Evolutionary conservation across 2,113 vertebrate genomes (phyloP).

Genomic region (Hemiscyllium ocellatum): DNA sequence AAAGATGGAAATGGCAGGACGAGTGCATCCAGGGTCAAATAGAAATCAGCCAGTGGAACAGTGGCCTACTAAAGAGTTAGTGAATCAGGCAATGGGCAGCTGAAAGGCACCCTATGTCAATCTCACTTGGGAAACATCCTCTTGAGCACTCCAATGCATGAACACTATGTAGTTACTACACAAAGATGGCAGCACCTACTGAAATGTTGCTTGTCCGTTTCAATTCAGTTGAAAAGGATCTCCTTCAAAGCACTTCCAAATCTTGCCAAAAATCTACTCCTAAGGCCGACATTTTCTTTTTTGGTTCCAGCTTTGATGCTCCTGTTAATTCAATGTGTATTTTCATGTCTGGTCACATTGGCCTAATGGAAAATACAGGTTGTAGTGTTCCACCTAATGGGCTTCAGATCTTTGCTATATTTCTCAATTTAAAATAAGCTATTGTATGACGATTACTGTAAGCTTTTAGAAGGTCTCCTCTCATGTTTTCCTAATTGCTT

Average conservation of each 20-base stretch:
- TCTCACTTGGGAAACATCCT: not conserved
- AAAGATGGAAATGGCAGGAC: not conserved
- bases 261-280: not conserved
- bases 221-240: not conserved
- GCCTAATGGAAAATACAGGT: not conserved
- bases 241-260: not conserved
- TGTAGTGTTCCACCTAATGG: not conserved
- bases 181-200: not conserved
- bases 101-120: not conserved
- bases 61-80: not conserved
- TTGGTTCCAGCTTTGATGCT: not conserved
- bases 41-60: not conserved
- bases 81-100: not conserved
- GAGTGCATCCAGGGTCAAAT: not conserved
- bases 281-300: not conserved
- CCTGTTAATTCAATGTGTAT: not conserved
- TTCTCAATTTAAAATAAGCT: not conserved
- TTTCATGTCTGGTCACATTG: not conserved
- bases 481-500: not conserved
- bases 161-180: not conserved
- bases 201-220: not conserved
- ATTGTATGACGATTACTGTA: not conserved
- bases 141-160: not conserved
- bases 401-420: not conserved
- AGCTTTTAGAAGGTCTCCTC: not conserved